phyloP scores from a whole-genome alignment of 2,888 invertebrate species.

The Drosophila nr. perissopoda region DNA sequence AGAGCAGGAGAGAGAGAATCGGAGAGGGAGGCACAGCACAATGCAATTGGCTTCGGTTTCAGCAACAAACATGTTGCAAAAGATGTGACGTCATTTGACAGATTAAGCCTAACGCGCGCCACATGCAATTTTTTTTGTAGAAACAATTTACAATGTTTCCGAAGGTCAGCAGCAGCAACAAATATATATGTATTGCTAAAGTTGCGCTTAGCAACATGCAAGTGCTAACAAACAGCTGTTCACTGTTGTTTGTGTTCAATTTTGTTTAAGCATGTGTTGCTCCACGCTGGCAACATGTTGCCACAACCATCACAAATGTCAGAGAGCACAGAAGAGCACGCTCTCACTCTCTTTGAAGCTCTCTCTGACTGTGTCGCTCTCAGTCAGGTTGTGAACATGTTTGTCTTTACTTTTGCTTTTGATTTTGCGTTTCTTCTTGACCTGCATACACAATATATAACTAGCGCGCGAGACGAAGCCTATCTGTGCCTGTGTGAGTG shows the following conservation, averaged over 20 bases:
- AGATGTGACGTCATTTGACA: constrained; percentile 61
- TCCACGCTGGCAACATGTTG: constrained; percentile 59
- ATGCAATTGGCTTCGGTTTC: constrained; percentile 27
- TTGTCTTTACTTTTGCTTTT: constrained; percentile 79
- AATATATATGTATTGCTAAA: constrained; percentile 31
- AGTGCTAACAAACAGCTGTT: constrained; percentile 59
- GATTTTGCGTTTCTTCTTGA: constrained; percentile 77
- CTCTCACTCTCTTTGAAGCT: not conserved
- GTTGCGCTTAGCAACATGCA: constrained; percentile 58
- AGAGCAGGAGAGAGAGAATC: constrained; percentile 1
- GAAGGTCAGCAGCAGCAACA: constrained; percentile 43
- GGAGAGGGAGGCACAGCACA: not conserved
- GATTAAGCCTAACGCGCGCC: constrained; percentile 42
- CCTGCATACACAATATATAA: constrained; percentile 79
- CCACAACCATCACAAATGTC: constrained; percentile 32
- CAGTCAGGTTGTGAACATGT: constrained; percentile 63
- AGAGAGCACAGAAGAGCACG: constrained; percentile 9
- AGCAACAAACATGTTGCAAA: constrained; percentile 59
- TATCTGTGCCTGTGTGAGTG: constrained; percentile 11
- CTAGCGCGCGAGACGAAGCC: constrained; percentile 67
- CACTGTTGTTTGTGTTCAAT: constrained; percentile 20
- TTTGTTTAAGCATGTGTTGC: constrained; percentile 50
- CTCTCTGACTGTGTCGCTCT: constrained; percentile 17
- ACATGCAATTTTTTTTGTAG: constrained; percentile 16
- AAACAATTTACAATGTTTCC: constrained; percentile 20